These are phyloP conservation scores for Caenorhabditis tropicalis DNA, from an alignment of 1,140 invertebrate genomes.

Conservation along the genomic window DNA sequence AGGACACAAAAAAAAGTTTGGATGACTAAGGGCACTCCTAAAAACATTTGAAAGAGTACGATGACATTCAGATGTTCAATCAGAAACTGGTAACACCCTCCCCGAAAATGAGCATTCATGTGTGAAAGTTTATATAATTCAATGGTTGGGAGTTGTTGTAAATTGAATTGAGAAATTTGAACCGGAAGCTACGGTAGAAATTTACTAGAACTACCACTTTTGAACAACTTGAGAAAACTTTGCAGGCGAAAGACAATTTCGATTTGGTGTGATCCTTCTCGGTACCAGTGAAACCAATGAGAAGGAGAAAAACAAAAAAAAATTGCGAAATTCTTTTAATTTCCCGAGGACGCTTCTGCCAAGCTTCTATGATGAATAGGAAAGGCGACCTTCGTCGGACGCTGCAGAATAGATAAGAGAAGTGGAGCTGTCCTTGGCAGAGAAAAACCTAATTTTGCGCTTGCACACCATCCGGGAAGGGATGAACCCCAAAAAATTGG, in stretches of 20 bases:
- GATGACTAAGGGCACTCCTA: neutral
- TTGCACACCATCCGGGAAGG: slow-evolving; percentile 43
- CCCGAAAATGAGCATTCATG: neutral
- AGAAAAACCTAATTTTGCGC: slow-evolving; percentile 32
- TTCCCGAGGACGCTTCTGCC: slow-evolving; percentile 26
- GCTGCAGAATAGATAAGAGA: neutral
- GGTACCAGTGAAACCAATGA: neutral
- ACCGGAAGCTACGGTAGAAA: no score
- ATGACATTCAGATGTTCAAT: neutral
- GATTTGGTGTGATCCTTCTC: slow-evolving; percentile 21
- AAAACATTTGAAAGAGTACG: neutral
- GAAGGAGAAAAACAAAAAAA: neutral
- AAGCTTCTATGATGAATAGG: slow-evolving; percentile 36
- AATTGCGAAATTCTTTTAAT: slow-evolving; percentile 35
- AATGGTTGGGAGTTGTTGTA: no score
- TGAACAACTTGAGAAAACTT: neutral
- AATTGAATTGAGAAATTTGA: no score
- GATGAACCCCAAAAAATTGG: slow-evolving; percentile 27
- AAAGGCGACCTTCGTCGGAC: slow-evolving; percentile 7
- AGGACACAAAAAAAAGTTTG: neutral
- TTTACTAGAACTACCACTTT: no score
- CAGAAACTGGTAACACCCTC: neutral
- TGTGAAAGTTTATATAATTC: neutral
- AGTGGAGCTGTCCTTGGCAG: neutral
- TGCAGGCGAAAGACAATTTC: neutral